Evolutionary conservation across 2,888 invertebrate genomes (phyloP), one percentile per base, ranked within the genome.

Genomic region (Cryptocheilus praepositus): DNA sequence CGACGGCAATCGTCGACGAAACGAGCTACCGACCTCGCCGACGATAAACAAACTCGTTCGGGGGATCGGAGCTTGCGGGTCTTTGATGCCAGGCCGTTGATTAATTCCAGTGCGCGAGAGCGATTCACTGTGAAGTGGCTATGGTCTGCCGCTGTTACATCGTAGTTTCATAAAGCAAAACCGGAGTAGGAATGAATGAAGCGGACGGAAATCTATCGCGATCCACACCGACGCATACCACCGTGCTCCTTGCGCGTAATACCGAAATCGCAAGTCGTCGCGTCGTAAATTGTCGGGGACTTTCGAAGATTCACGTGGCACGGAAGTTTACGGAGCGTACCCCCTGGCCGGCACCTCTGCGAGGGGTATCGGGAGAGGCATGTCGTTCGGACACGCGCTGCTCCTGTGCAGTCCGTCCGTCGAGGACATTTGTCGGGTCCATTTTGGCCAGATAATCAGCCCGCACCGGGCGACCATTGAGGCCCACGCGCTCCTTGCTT

Each of bases 71-170:
- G 79, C 80, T 76, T 77, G 76, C 76, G 80, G 78, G 79, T 82
- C 87, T 87, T 87, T 88, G 88, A 88, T 86, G 85, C 83, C 73
- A 70, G 64, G 79, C 79, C 84, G 82, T 85, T 87, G 87, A 88
- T 88, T 87, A 87, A 87, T 87, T 83, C 81, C 80, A 76, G 83
- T 73, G 67, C 77, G 80, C 79, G 82, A 53, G 21, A 18, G 21
- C 19, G 22, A 53, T 7, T 53, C 53, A 53, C 53, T 25, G 11
- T 36, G 53, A 53, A 22, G 36, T 21, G 21, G 4, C 21, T 21
- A 7, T 7, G 28, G 28, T 7, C 11, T 11, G 36, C 36, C 36
- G 36, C 3, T 36, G 11, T 1, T 36, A 36, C 11, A 7, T 1
- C 36, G 3, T 7, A 1, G 7, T 11, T 1, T 11, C 7, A 36